A percentile compares a stretch with the other conserved stretches of the same genome.
These are phyloP conservation scores for Drosophila mimica DNA, from an alignment of 2,888 invertebrate genomes.

Conservation along the genomic window DNA sequence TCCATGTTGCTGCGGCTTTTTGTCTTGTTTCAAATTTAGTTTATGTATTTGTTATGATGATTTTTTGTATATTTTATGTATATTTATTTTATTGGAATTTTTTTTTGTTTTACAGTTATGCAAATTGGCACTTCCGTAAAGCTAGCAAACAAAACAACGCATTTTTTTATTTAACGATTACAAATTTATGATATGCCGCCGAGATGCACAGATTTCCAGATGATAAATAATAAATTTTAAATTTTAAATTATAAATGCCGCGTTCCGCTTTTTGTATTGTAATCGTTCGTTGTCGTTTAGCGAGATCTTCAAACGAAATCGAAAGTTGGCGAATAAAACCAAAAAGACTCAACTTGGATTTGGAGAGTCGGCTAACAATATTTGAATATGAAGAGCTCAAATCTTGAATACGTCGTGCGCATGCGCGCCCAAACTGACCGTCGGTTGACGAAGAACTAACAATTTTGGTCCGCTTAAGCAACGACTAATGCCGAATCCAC, in stretches of 20 bases:
- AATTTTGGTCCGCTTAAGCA: slow-evolving; percentile 61
- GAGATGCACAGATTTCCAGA: slow-evolving; percentile 55
- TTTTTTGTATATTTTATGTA: slow-evolving; percentile 33
- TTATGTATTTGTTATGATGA: slow-evolving; percentile 25
- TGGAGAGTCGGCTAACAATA: slow-evolving; percentile 21
- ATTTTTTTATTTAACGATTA: slow-evolving; percentile 63
- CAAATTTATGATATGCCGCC: slow-evolving; percentile 40
- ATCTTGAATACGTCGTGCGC: slow-evolving; percentile 67
- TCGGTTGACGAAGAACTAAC: slow-evolving; percentile 83
- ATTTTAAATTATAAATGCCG: slow-evolving; percentile 21
- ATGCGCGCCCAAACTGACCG: slow-evolving; percentile 85
- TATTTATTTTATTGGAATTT: slow-evolving; percentile 18
- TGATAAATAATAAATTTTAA: slow-evolving; percentile 38
- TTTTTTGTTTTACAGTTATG: slow-evolving; percentile 52
- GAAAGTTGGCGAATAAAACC: slow-evolving; percentile 76
- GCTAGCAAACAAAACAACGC: slow-evolving; percentile 50
- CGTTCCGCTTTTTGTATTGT: slow-evolving; percentile 37
- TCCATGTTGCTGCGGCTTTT: slow-evolving; percentile 64
- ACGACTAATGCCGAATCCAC: slow-evolving; percentile 64
- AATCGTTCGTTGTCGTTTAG: slow-evolving; percentile 31
- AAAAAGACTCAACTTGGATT: slow-evolving; percentile 10
- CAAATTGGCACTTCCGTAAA: slow-evolving; percentile 55
- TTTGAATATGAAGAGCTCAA: slow-evolving; percentile 8
- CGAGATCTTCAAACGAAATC: slow-evolving; percentile 68
- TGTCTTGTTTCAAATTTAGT: slow-evolving; percentile 24